Evolutionary conservation across 2,888 invertebrate genomes (phyloP), one percentile per base, ranked within the genome.

Genomic region (Machimus rusticus): DNA sequence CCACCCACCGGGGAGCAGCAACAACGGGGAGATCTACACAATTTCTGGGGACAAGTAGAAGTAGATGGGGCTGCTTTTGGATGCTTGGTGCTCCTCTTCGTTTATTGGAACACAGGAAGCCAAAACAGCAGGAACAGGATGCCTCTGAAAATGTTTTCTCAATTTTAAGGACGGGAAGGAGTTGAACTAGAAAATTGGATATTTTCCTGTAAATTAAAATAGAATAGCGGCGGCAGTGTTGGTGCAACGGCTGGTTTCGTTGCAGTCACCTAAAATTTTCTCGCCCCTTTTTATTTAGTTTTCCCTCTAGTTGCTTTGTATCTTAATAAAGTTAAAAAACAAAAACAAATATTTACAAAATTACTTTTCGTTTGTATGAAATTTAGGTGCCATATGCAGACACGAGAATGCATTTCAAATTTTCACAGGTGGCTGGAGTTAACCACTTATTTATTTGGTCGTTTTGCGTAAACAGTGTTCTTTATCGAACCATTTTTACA

Each of bases 21-120:
- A 8, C 43, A 78, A 46, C 51, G 86, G 74, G 28, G 85, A 74
- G 46, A 85, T 85, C 43, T 85, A 85, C 57, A 85, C 85, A 39
- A 85, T 85, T 74, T 85, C 43, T 31, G 31, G 74, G 14, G 85
- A 85, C n/a, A 85, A 85, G 46, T 85, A 84, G 57, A n/a, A 14
- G 43, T 14, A 14, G 37, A 51, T 37, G 74, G 31, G 39, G 39
- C 9, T 39, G 39, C 2, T 74, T 12, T 28, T 28, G 14, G 28
- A 12, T 34, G n/a, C n/a, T n/a, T n/a, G 34, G 39, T 37, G 37
- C 76, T 37, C n/a, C 5, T n/a, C 28, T 37, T 76, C n/a, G n/a
- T 66, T 66, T 66, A 16, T 16, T 14, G 66, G 28, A 66, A 66
- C 66, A 23, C 28, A 23, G 9, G 28, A 23, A 19, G 66, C 23